These are phyloP conservation scores for Spodoptera littoralis DNA, from an alignment of 2,888 invertebrate genomes.

Conservation along the genomic window DNA sequence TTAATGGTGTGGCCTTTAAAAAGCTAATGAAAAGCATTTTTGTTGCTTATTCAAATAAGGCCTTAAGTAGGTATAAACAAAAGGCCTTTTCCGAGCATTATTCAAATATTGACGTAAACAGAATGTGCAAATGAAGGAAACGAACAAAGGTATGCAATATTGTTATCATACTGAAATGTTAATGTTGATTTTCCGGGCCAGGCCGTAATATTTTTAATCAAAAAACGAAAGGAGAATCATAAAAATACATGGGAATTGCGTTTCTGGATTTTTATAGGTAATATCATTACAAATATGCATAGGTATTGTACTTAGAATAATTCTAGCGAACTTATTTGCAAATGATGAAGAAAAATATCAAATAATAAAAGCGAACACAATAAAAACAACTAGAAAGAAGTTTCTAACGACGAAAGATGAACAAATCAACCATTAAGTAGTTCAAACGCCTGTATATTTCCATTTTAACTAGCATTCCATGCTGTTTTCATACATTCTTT, in stretches of 20 bases:
- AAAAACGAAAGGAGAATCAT: not conserved
- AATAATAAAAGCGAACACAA: conserved; percentile 1
- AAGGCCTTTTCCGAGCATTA: conserved; percentile 32
- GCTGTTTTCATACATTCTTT: conserved; percentile 1
- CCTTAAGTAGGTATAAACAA: conserved; percentile 41
- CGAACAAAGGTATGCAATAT: conserved; percentile 25
- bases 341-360: not conserved
- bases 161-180: conserved; percentile 31
- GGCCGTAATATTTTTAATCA: conserved; percentile 12
- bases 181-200: conserved; percentile 12
- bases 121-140: conserved; percentile 40
- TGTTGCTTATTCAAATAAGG: conserved; percentile 52
- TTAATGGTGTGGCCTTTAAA: conserved; percentile 49
- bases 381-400: not conserved
- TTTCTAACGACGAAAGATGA: not conserved
- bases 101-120: conserved; percentile 42
- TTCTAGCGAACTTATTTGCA: too few species aligned
- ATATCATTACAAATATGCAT: too few species aligned
- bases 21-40: conserved; percentile 53
- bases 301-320: too few species aligned
- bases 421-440: not conserved
- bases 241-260: conserved; percentile 2
- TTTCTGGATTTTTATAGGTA: too few species aligned
- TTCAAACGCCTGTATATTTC: not conserved
- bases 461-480: not conserved